These are phyloP conservation scores for Galerucella calmariensis DNA, from an alignment of 2,888 invertebrate species.

Conservation along the genomic window DNA sequence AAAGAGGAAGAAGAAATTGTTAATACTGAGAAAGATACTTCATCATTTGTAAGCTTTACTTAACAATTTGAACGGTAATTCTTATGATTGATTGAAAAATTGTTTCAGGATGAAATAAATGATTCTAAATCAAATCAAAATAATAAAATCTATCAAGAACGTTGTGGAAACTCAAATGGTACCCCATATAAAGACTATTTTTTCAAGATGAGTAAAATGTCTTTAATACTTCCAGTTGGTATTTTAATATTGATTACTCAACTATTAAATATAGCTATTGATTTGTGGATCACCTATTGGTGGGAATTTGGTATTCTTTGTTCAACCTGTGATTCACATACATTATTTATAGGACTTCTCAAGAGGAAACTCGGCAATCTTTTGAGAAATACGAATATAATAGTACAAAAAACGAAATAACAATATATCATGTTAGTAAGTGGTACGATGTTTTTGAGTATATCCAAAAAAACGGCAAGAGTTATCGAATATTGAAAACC, in stretches of 20 bases:
- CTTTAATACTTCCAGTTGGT: slow-evolving; percentile 45
- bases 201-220: slow-evolving; percentile 51
- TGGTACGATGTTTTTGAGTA: slow-evolving; percentile 22
- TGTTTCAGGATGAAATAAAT: not conserved
- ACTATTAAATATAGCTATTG: slow-evolving; percentile 53
- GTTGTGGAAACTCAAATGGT: slow-evolving; percentile 31
- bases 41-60: not conserved
- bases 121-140: not conserved
- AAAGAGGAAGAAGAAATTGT: not conserved
- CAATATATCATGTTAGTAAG: not conserved
- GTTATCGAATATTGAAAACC: slow-evolving; percentile 41
- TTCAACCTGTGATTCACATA: not conserved
- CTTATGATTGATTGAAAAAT: too few relatives aligned
- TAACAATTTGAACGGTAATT: not conserved
- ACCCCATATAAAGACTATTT: slow-evolving; percentile 55
- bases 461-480: not conserved
- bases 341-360: slow-evolving; percentile 23
- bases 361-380: slow-evolving; percentile 27
- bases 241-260: slow-evolving; percentile 54
- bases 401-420: not conserved
- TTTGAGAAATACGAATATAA: not conserved
- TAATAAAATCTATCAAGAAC: slow-evolving; percentile 39
- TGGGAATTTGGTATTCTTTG: slow-evolving; percentile 40
- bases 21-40: not conserved
- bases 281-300: slow-evolving; percentile 60